These are phyloP conservation scores for Onychostoma macrolepis DNA, from an alignment of 2,113 vertebrate genomes.

Conservation along the genomic window DNA sequence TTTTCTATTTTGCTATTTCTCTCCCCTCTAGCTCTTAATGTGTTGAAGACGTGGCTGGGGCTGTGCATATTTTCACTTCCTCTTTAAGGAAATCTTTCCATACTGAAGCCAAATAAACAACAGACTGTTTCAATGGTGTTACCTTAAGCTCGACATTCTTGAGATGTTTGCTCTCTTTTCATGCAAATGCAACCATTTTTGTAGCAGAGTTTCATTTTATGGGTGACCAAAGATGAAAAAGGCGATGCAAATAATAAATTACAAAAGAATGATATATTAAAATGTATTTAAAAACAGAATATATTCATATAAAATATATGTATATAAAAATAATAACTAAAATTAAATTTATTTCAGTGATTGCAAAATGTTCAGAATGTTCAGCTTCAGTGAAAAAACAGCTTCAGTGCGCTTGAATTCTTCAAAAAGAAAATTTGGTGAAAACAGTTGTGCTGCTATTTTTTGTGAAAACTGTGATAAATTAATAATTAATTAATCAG, in stretches of 20 bases:
- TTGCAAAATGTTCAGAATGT: not conserved
- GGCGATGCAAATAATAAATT: not conserved
- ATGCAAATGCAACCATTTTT: constrained; percentile 45
- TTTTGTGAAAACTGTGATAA: not conserved
- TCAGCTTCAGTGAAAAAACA: not conserved
- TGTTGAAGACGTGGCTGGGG: constrained; percentile 66
- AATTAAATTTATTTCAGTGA: not conserved
- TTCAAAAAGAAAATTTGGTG: not conserved
- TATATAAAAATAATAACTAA: not conserved
- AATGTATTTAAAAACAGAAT: not conserved
- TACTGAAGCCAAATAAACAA: constrained; percentile 72
- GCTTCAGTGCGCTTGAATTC: not conserved
- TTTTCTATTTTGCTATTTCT: constrained; percentile 33
- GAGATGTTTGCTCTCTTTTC: constrained; percentile 57
- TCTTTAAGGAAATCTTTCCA: constrained; percentile 73
- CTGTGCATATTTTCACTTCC: constrained; percentile 82
- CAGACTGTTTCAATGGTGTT: constrained; percentile 58
- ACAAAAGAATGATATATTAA: not conserved
- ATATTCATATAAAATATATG: too few species aligned
- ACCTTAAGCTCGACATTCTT: constrained; percentile 65
- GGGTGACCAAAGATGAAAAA: not conserved
- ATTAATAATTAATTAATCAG: not conserved
- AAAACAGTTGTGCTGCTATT: not conserved
- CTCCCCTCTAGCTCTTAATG: constrained; percentile 46
- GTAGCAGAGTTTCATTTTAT: constrained; percentile 19